Evolutionary conservation across 1,140 invertebrate species (phyloP), one percentile per base, ranked within the genome.

Genomic region (Drosophila nigromelanica): DNA sequence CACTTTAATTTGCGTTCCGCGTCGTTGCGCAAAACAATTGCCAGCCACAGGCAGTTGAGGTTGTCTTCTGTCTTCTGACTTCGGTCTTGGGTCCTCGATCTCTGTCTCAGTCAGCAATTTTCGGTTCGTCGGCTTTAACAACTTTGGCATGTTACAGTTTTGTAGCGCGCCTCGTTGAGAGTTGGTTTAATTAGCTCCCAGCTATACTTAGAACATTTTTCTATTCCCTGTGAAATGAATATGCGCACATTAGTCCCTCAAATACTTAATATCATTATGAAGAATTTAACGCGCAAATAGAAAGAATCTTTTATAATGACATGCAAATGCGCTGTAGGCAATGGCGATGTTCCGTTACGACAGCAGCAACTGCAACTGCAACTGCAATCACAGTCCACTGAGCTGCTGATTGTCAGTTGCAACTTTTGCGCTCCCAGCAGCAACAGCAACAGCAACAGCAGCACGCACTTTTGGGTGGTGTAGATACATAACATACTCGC

Each of bases 1-100:
- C 80, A 78, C 33, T 87, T 85, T 81, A 87, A 78, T 87, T 78
- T 89, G 67, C 70, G 76, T 89, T 89, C 73, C 80, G 70, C 76
- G 61, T 77, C 64, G 85, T 67, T 67, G 54, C 61, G 39, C 68
- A 67, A 72, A 80, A 89, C 85, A 89, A 89, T 89, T 83, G 76
- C 59, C 33, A 40, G 45, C 18, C 24, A n/a, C 50, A 51, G 52
- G 12, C 30, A 35, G 54, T 59, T 58, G 61, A 59, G 55, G 15
- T 50, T 70, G 42, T 63, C 67, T 63, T 24, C 39, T 24, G 30
- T 70, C 48, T 60, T 39, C 39, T 27, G n/a, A 54, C 47, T 60
- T 11, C 7, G 10, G 8, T 62, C 21, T 47, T 24, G 52, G 21
- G 2, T 51, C 51, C 50, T 54, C 12, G 21, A 8, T 50, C 30